phyloP scores from a whole-genome alignment of 1,140 invertebrate genomes.

The Drosophila willistoni region DNA sequence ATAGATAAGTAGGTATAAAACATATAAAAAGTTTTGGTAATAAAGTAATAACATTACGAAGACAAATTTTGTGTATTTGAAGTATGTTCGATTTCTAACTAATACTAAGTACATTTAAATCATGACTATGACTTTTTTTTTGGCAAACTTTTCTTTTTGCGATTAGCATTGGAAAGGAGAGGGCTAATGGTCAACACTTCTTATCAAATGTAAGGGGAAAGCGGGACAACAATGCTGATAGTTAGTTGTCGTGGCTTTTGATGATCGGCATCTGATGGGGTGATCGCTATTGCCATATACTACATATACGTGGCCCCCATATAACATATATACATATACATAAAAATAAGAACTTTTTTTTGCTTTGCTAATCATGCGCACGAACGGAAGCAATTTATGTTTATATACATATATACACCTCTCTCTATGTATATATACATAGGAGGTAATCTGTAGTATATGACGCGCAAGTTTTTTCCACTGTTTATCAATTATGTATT shows the following conservation, averaged over 20 bases:
- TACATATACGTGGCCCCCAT: conserved; percentile 10
- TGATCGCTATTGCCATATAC: conserved; percentile 18
- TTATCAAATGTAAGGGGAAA: conserved; percentile 7
- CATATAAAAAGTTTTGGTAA: no score
- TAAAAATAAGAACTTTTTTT: neutral
- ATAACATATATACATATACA: neutral
- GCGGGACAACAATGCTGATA: conserved; percentile 14
- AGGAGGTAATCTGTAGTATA: neutral
- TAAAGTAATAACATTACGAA: no score
- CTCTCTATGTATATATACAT: neutral
- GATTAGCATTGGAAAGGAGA: conserved; percentile 13
- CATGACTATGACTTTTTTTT: neutral
- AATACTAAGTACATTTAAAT: neutral
- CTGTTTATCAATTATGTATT: conserved; percentile 11
- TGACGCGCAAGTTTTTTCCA: conserved; percentile 5
- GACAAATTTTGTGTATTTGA: no score
- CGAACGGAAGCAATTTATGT: conserved; percentile 22
- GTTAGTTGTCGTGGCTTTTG: neutral
- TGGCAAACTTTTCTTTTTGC: conserved; percentile 26
- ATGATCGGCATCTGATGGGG: conserved; percentile 18
- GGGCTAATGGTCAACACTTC: conserved; percentile 10
- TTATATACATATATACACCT: neutral
- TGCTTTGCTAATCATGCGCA: conserved; percentile 16
- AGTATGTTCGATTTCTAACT: no score
- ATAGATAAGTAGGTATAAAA: no score